Percentiles rank a stretch among this genome's conserved stretches.
phyloP scores from a whole-genome alignment of 2,113 vertebrate species.

The Tursiops truncatus region DNA sequence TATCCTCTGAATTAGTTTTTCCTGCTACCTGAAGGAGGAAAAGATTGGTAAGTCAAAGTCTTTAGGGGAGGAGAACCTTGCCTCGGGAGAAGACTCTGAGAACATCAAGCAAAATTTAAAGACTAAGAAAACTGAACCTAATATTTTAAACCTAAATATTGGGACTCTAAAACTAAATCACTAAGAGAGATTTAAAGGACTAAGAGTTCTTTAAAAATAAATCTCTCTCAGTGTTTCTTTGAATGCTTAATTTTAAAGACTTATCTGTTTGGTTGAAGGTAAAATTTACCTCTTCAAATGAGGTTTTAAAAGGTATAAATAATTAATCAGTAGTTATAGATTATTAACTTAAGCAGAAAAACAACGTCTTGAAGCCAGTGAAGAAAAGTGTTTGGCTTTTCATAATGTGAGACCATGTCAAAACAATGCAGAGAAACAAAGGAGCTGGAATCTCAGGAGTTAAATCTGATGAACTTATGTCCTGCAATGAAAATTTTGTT shows the following conservation, averaged over 20 bases:
- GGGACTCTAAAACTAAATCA: not conserved
- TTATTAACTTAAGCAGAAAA: not conserved
- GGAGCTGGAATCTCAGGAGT: too few relatives aligned
- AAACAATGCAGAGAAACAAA: not conserved
- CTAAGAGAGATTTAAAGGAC: not conserved
- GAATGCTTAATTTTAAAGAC: not conserved
- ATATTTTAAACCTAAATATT: not conserved
- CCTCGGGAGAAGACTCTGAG: not conserved
- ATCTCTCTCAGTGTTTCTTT: not conserved
- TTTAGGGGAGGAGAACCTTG: not conserved
- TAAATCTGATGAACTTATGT: not conserved
- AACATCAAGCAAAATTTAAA: not conserved
- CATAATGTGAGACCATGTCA: rapidly evolving
- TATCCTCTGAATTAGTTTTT: not conserved
- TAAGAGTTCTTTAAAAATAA: not conserved
- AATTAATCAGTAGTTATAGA: not conserved
- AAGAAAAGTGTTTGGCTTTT: not conserved
- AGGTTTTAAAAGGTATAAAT: not conserved
- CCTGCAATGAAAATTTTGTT: not conserved
- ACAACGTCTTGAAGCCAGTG: not conserved
- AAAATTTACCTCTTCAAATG: not conserved
- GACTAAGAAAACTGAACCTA: not conserved
- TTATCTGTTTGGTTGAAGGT: not conserved
- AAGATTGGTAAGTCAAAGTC: not conserved
- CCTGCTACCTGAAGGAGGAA: not conserved